A percentile compares a stretch with the other conserved stretches of the same genome.
Evolutionary conservation across 2,888 invertebrate genomes (phyloP).

Genomic region (Monoplex corrugatus): DNA sequence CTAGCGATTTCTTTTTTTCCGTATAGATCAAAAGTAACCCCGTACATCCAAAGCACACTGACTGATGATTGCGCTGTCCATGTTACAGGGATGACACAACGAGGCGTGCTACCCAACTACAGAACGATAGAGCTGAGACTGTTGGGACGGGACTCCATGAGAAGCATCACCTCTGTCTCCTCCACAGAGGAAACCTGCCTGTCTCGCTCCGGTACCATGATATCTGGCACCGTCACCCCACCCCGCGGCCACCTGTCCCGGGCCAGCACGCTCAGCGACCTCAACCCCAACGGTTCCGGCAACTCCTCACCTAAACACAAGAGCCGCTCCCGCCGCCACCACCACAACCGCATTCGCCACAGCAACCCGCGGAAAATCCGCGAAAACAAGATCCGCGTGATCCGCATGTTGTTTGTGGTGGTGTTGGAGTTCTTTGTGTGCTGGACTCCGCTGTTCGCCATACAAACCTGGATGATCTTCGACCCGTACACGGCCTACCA

Average conservation of each 20-base stretch:
- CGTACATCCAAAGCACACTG: too few relatives aligned
- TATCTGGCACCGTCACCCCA: slow-evolving; percentile 46
- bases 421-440: slow-evolving; percentile 94
- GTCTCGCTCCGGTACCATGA: slow-evolving; percentile 33
- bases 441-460: slow-evolving; percentile 92
- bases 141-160: slow-evolving; percentile 56
- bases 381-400: slow-evolving; percentile 83
- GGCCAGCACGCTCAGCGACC: slow-evolving; percentile 82
- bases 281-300: slow-evolving; percentile 90
- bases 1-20: too few relatives aligned
- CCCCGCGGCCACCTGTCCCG: slow-evolving; percentile 30
- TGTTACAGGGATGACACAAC: slow-evolving; percentile 38
- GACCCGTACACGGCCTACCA: slow-evolving; percentile 85
- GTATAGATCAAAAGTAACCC: too few relatives aligned
- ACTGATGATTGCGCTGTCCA: too few relatives aligned
- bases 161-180: slow-evolving; percentile 59
- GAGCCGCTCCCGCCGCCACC: slow-evolving; percentile 80
- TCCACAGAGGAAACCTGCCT: slow-evolving; percentile 56
- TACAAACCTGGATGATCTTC: slow-evolving; percentile 90
- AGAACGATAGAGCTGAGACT: slow-evolving; percentile 60
- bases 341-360: slow-evolving; percentile 75
- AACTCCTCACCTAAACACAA: slow-evolving; percentile 85
- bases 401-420: slow-evolving; percentile 92
- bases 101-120: slow-evolving; percentile 59
- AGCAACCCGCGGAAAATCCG: slow-evolving; percentile 90